Percentiles rank a stretch among this genome's conserved stretches.
These are phyloP conservation scores for Bubo blakistoni DNA, from an alignment of 2,113 vertebrate species.

Conservation along the genomic window DNA sequence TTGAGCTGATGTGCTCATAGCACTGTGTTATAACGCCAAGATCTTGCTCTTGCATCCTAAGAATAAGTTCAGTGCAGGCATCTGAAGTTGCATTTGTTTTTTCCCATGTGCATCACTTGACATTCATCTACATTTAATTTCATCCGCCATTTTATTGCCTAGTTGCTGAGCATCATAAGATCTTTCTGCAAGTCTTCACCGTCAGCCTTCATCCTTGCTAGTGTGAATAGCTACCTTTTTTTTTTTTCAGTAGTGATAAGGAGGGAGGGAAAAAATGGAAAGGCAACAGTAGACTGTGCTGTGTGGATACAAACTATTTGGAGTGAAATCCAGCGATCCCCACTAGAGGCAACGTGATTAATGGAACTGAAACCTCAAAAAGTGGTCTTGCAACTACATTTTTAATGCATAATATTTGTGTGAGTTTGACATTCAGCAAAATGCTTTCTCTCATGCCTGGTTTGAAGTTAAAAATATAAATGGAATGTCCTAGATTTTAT, in stretches of 20 bases:
- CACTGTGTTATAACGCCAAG: neutral
- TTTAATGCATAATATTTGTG: conserved; percentile 43
- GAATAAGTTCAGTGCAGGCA: neutral
- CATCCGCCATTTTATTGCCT: neutral
- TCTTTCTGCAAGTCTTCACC: neutral
- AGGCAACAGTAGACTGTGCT: neutral
- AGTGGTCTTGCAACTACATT: conserved; percentile 22
- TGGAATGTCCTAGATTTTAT: conserved; percentile 54
- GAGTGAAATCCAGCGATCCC: neutral
- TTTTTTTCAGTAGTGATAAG: neutral
- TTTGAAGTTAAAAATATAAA: conserved; percentile 32
- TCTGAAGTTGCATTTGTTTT: neutral
- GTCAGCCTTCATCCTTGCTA: neutral
- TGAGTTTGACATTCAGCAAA: conserved; percentile 22
- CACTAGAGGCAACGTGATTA: neutral
- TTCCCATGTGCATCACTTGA: neutral
- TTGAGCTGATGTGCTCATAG: neutral
- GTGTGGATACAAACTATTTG: neutral
- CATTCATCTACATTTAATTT: neutral
- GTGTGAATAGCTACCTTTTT: neutral
- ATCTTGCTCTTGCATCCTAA: neutral
- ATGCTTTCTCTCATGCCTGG: neutral
- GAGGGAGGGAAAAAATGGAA: neutral
- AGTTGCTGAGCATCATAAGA: neutral
- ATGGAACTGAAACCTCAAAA: conserved; percentile 39